A percentile compares a stretch with the other conserved stretches of the same genome.
Evolutionary conservation across 2,113 vertebrate genomes (phyloP).

Genomic region (Nerophis lumbriciformis): DNA sequence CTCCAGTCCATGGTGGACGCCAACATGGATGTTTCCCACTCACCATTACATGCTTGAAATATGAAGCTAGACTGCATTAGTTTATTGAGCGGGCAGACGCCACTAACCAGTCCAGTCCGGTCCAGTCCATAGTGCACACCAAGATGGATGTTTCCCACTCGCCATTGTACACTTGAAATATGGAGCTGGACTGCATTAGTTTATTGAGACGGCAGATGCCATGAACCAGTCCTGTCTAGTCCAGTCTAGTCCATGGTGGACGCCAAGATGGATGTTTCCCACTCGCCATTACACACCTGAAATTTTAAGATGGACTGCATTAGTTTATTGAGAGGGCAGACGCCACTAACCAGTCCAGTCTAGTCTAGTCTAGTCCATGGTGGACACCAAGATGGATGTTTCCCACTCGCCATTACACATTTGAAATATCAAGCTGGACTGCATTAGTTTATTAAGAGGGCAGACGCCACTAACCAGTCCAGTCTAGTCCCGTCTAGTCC

Average conservation of each 20-base stretch:
- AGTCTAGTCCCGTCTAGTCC: background rate
- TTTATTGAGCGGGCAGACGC: too few relatives aligned
- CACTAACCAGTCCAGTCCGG: too few relatives aligned
- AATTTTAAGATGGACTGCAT: slow-evolving; percentile 72
- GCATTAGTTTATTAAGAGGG: slow-evolving; percentile 74
- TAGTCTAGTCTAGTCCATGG: background rate
- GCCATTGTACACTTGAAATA: too few relatives aligned
- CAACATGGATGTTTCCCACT: too few relatives aligned
- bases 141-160: slow-evolving; percentile 60
- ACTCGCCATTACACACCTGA: slow-evolving; percentile 76
- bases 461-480: slow-evolving; percentile 66
- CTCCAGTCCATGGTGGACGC: too few relatives aligned
- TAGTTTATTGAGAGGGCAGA: slow-evolving; percentile 71
- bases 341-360: slow-evolving; percentile 62
- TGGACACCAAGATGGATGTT: slow-evolving; percentile 15
- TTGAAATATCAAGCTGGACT: slow-evolving; percentile 73
- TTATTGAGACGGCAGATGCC: too few relatives aligned
- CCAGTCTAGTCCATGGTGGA: too few relatives aligned
- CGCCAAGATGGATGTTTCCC: slow-evolving; percentile 34
- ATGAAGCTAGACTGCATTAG: too few relatives aligned
- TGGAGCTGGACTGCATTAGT: too few relatives aligned
- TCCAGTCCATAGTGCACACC: slow-evolving; percentile 57
- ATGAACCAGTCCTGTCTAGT: too few relatives aligned
- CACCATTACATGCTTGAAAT: too few relatives aligned
- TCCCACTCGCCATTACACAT: slow-evolving; percentile 71